Base-by-base conservation (phyloP, 2,888 invertebrate genomes). In the Acrobasis consociella region DNA sequence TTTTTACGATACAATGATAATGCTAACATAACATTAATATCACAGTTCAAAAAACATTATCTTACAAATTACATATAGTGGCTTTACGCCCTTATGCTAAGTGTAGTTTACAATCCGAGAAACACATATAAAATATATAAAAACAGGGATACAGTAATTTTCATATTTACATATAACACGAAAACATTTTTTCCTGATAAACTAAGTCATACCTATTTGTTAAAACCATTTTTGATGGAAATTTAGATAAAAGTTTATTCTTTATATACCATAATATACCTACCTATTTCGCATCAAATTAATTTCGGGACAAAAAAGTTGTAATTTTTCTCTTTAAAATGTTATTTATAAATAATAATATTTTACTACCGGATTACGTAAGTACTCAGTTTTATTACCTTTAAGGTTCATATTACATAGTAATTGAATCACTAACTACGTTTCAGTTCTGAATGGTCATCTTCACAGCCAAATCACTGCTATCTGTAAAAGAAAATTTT, bases 21-120 rank as follows among this genome's bases (percentile, higher is more conserved):
- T 73, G 73, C 82, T 87, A 89, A 83, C 74, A 78, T 87, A 89
- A 86, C 82, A 74, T 80, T 88, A 90, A 84, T 91, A 91, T 91
- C 91, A 91, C 91, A 91, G 91, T 80, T 85, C 81, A 71, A 74
- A 83, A 87, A 86, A 82, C 76, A 77, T 70, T 72, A 71, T 63
- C 64, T 67, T 72, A 71, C 64, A 62, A 51, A n/a, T 31, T 65
- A 67, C 60, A 58, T 60, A 63, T 46, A 64, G 62, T 60, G 46
- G 51, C 37, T 38, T 38, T 61, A 62, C 58, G 61, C 49, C 51
- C 60, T 39, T 63, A 62, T 16, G 15, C 49, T 52, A 64, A 50
- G 52, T 59, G 38, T 63, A 56, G 56, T 62, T 62, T 62, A 53
- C 53, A 55, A 50, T 50, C 39, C 50, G 58, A 59, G 49, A 49